Evolutionary conservation across 1,140 invertebrate species (phyloP).

Genomic region (Drosophila kanapiae): DNA sequence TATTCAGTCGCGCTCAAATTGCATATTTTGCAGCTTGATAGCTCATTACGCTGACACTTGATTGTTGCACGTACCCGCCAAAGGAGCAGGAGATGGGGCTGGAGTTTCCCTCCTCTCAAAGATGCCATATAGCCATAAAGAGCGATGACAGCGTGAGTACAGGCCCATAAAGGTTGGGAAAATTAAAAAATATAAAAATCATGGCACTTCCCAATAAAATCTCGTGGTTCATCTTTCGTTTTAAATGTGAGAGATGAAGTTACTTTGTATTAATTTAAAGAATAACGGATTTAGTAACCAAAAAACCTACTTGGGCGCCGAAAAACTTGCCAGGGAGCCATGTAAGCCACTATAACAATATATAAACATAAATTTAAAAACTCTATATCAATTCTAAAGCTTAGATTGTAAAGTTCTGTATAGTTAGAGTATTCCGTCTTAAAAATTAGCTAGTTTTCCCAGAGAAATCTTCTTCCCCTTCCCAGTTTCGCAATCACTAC

Average conservation of each 20-base stretch:
- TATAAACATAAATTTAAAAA: neutral
- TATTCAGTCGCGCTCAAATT: conserved; percentile 68
- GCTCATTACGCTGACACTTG: conserved; percentile 82
- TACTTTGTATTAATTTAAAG: neutral
- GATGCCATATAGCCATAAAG: conserved; percentile 17
- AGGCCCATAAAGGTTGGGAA: conserved; percentile 13
- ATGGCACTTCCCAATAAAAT: neutral
- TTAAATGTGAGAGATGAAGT: neutral
- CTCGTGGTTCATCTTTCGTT: neutral
- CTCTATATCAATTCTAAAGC: neutral
- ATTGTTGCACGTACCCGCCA: conserved; percentile 72
- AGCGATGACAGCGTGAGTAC: conserved; percentile 22
- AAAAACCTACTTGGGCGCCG: neutral
- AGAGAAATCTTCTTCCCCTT: too few species aligned
- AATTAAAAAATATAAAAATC: conserved; percentile 2
- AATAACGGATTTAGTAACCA: neutral
- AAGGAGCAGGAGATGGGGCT: conserved; percentile 6
- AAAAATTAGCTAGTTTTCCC: neutral
- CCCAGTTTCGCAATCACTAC: too few species aligned
- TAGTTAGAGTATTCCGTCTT: neutral
- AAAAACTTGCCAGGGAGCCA: neutral
- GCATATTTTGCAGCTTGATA: conserved; percentile 83
- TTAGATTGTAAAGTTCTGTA: neutral
- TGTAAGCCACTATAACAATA: too few species aligned
- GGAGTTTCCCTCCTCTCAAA: neutral